A percentile compares a stretch with the other conserved stretches of the same genome.
Evolutionary conservation across 2,888 invertebrate genomes (phyloP).

Genomic region (Acrocyrtus sp.): DNA sequence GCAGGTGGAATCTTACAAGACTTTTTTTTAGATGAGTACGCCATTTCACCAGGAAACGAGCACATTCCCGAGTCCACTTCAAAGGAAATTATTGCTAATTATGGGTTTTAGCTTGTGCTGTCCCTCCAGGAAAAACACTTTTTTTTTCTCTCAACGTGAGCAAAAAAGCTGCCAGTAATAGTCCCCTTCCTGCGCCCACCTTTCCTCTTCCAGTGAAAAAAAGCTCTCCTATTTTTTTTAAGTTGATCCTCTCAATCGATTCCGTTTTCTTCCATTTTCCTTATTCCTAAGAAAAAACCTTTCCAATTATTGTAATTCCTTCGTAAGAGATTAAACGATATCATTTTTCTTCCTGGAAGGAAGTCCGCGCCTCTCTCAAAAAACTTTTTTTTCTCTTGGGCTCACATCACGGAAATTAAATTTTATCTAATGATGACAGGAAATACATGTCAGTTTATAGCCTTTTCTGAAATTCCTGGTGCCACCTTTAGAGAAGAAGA

Average conservation of each 20-base stretch:
- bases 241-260: not conserved
- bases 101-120: too few relatives aligned
- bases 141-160: too few relatives aligned
- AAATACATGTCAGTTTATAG: not conserved
- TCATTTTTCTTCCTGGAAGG: not conserved
- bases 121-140: too few relatives aligned
- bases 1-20: too few relatives aligned
- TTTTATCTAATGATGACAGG: not conserved
- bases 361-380: not conserved
- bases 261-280: too few relatives aligned
- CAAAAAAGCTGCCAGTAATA: too few relatives aligned
- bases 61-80: too few relatives aligned
- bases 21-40: too few relatives aligned
- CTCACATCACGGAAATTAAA: not conserved
- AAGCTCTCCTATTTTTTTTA: not conserved
- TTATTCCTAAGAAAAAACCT: not conserved
- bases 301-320: not conserved
- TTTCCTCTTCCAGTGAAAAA: too few relatives aligned
- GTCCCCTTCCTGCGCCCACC: not conserved
- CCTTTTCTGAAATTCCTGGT: not conserved
- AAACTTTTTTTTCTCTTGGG: too few relatives aligned
- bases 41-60: too few relatives aligned
- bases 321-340: not conserved
- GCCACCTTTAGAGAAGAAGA: not conserved
- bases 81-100: too few relatives aligned